These are phyloP conservation scores for Acanthornis magna DNA, from an alignment of 2,797 vertebrate genomes.

Conservation along the genomic window DNA sequence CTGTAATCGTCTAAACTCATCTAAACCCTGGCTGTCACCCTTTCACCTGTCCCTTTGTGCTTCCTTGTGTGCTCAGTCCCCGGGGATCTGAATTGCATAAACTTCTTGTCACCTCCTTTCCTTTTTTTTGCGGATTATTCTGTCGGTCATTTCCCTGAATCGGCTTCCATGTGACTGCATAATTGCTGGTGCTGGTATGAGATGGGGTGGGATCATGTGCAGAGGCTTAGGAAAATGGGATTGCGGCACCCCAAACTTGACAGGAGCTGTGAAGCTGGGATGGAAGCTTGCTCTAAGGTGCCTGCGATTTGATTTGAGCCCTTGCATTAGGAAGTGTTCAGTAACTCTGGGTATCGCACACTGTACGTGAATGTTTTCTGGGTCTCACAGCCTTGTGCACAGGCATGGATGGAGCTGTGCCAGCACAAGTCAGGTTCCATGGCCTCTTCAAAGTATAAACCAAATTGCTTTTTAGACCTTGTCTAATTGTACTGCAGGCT, in stretches of 20 bases:
- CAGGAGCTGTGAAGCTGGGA: background rate
- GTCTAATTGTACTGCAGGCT: background rate
- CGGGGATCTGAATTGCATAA: background rate
- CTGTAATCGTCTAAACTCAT: background rate
- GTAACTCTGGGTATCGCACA: background rate
- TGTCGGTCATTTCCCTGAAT: background rate
- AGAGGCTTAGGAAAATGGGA: constrained; percentile 7
- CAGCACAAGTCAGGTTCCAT: background rate
- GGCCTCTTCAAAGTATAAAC: background rate
- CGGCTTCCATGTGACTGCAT: background rate
- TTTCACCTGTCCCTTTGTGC: background rate
- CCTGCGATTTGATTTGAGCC: background rate
- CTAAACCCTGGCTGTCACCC: background rate
- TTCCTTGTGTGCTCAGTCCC: background rate
- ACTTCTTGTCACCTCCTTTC: background rate
- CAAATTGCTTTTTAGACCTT: background rate
- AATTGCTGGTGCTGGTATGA: background rate
- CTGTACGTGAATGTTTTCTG: background rate
- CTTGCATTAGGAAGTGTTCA: background rate
- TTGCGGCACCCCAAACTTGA: background rate
- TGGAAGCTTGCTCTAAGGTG: background rate
- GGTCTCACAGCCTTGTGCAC: background rate
- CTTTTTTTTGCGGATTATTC: background rate
- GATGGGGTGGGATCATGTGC: background rate
- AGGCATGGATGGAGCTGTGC: background rate